These are phyloP conservation scores for Zosterops pallidus DNA, from an alignment of 2,113 vertebrate species.

Conservation along the genomic window DNA sequence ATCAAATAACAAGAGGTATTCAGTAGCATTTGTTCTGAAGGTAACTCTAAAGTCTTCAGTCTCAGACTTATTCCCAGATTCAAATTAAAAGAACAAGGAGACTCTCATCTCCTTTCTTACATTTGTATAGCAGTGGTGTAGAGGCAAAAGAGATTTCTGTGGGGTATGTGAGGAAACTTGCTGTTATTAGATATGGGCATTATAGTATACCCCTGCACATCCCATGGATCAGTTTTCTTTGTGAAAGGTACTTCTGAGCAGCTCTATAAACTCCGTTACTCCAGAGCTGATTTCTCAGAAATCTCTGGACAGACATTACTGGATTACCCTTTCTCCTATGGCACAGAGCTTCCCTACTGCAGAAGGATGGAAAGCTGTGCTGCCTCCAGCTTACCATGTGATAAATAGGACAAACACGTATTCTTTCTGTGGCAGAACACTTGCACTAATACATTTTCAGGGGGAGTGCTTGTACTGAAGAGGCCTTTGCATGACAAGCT, in stretches of 20 bases:
- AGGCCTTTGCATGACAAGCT: not conserved
- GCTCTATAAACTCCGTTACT: not conserved
- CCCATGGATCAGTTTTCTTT: fast-evolving
- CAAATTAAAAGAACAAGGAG: not conserved
- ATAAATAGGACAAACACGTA: not conserved
- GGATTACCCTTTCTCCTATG: not conserved
- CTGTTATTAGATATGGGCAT: not conserved
- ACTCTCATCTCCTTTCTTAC: not conserved
- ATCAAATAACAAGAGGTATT: not conserved
- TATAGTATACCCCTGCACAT: not conserved
- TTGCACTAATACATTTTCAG: not conserved
- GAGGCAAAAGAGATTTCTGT: not conserved
- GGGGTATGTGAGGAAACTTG: not conserved
- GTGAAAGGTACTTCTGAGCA: not conserved
- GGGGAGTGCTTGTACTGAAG: not conserved
- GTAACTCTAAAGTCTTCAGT: not conserved
- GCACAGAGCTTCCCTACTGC: not conserved
- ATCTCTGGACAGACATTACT: not conserved
- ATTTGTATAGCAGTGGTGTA: not conserved
- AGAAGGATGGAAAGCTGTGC: not conserved
- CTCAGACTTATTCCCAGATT: not conserved
- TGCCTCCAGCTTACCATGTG: not conserved
- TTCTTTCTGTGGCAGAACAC: not conserved
- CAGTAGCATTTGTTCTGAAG: not conserved
- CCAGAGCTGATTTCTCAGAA: not conserved